These are phyloP conservation scores for Drosophila bunnanda DNA, from an alignment of 2,888 invertebrate species.

Conservation along the genomic window DNA sequence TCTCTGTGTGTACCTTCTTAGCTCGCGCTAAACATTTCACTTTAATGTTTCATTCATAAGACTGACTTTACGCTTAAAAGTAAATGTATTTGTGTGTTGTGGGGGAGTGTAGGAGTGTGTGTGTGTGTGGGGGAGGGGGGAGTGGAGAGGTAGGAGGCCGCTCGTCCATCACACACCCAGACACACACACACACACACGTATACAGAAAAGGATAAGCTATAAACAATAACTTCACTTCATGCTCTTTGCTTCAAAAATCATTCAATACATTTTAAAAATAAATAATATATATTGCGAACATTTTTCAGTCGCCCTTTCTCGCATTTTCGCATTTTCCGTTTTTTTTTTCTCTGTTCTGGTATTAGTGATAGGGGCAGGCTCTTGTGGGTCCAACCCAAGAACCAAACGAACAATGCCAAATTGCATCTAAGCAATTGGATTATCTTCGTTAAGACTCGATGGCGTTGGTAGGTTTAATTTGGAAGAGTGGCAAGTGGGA, in stretches of 20 bases:
- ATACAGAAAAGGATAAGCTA: slow-evolving; percentile 20
- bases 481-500: slow-evolving; percentile 22
- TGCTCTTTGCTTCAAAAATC: slow-evolving; percentile 57
- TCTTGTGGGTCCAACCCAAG: slow-evolving; percentile 55
- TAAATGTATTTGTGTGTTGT: slow-evolving; percentile 46
- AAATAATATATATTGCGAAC: slow-evolving; percentile 64
- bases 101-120: slow-evolving; percentile 11
- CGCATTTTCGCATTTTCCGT: slow-evolving; percentile 13
- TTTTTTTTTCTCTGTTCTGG: slow-evolving; percentile 20
- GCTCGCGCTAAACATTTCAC: slow-evolving; percentile 62
- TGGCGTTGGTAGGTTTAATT: slow-evolving; percentile 12
- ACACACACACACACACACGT: slow-evolving; percentile 18
- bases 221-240: slow-evolving; percentile 47
- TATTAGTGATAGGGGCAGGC: not conserved
- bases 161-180: slow-evolving; percentile 39
- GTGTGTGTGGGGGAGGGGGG: not conserved
- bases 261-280: slow-evolving; percentile 74
- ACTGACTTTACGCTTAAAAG: slow-evolving; percentile 63
- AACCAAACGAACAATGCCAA: slow-evolving; percentile 40
- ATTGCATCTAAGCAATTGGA: not conserved
- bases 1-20: slow-evolving; percentile 45
- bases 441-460: not conserved
- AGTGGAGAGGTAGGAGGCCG: not conserved
- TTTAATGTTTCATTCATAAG: slow-evolving; percentile 70
- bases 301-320: slow-evolving; percentile 16